A percentile compares a stretch with the other conserved stretches of the same genome.
These are phyloP conservation scores for Siniperca knerii DNA, from an alignment of 2,113 vertebrate genomes.

Conservation along the genomic window DNA sequence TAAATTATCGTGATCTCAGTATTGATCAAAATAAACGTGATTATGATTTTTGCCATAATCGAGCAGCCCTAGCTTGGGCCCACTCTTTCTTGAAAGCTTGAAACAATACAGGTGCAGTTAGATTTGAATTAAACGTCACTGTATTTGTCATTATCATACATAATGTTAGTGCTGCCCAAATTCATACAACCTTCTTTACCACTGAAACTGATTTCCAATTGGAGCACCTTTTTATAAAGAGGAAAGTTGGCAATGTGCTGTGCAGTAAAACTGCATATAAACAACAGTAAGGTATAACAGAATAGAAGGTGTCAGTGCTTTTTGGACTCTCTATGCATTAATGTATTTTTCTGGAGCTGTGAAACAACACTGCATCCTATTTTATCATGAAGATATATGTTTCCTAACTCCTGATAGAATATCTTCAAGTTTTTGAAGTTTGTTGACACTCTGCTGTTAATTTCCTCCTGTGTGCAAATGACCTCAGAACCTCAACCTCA, in stretches of 20 bases:
- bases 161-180: not conserved
- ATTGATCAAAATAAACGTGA: no score
- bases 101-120: not conserved
- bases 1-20: no score
- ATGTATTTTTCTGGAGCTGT: not conserved
- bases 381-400: not conserved
- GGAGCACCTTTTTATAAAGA: not conserved
- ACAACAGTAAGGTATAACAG: not conserved
- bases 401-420: not conserved
- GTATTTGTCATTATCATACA: not conserved
- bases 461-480: not conserved
- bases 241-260: not conserved
- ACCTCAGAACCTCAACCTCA: not conserved
- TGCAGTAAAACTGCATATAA: not conserved
- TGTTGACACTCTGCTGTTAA: constrained; percentile 3
- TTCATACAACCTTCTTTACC: not conserved
- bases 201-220: not conserved
- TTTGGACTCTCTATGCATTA: not conserved
- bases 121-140: not conserved
- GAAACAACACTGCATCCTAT: not conserved
- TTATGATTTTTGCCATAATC: no score
- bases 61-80: not conserved
- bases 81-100: not conserved
- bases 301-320: not conserved
- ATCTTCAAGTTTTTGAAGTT: not conserved